Conservation (phyloP, 2,113 vertebrate genomes). For the Seriola dumerili region DNA sequence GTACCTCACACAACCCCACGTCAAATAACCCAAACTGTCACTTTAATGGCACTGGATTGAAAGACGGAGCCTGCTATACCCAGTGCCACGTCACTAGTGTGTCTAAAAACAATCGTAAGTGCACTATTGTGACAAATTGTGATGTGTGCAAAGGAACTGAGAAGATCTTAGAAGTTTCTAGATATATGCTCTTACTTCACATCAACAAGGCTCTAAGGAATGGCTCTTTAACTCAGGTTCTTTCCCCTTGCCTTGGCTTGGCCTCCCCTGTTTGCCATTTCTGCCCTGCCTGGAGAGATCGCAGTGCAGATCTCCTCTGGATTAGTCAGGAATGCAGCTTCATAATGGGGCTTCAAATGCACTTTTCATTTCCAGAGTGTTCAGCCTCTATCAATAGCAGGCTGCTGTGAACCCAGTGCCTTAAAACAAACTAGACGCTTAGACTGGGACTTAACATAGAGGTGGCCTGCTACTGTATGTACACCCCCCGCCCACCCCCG, state of each 20-base stretch:
- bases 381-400: slow-evolving; percentile 41
- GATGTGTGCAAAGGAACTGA: too few relatives aligned
- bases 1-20: too few relatives aligned
- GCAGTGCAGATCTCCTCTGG: slow-evolving; percentile 39
- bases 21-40: too few relatives aligned
- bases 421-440: slow-evolving; percentile 60
- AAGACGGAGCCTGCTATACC: too few relatives aligned
- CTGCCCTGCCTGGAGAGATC: background rate
- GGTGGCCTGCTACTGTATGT: slow-evolving; percentile 43
- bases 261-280: slow-evolving; percentile 17
- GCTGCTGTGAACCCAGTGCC: slow-evolving; percentile 45
- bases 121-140: too few relatives aligned
- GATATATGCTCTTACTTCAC: too few relatives aligned
- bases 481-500: slow-evolving; percentile 35
- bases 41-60: too few relatives aligned
- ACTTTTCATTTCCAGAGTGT: slow-evolving; percentile 61
- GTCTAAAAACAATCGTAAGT: too few relatives aligned
- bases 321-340: slow-evolving; percentile 68
- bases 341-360: slow-evolving; percentile 45
- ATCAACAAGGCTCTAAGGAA: slow-evolving; percentile 9
- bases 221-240: slow-evolving; percentile 1
- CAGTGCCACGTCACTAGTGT: too few relatives aligned
- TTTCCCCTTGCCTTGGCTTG: background rate
- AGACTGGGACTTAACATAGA: slow-evolving; percentile 42
- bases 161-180: too few relatives aligned